A percentile compares a stretch with the other conserved stretches of the same genome.
These are phyloP conservation scores for Alethe castanea DNA, from an alignment of 2,113 vertebrate species.

Conservation along the genomic window DNA sequence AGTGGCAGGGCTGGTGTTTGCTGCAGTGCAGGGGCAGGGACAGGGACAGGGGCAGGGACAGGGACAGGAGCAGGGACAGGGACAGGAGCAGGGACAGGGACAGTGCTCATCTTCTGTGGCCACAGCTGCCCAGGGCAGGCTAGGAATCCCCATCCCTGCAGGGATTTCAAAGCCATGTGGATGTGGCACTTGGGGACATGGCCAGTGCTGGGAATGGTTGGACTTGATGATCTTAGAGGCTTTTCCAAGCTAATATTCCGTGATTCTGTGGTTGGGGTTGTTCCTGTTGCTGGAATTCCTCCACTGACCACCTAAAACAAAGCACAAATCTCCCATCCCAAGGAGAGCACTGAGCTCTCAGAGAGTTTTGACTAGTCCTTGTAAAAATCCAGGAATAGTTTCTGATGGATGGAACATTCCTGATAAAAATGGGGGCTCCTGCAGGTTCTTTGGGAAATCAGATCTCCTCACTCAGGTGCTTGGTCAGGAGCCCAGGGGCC, in stretches of 20 bases:
- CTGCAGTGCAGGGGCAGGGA: background rate
- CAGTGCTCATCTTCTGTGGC: background rate
- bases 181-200: background rate
- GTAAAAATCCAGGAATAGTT: background rate
- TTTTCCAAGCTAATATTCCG: background rate
- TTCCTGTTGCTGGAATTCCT: background rate
- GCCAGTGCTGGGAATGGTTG: background rate
- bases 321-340: background rate
- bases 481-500: background rate
- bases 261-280: background rate
- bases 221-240: fast-evolving
- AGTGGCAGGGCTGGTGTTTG: background rate
- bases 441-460: background rate
- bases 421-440: background rate
- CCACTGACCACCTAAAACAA: background rate
- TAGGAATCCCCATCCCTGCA: background rate
- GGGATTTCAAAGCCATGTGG: fast-evolving
- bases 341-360: background rate
- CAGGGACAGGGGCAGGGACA: background rate
- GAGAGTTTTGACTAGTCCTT: background rate
- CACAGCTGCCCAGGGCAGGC: background rate
- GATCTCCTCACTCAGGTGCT: background rate
- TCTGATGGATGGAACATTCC: background rate
- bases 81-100: background rate
- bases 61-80: background rate